Evolutionary conservation across 1,140 invertebrate genomes (phyloP), one percentile per base, ranked within the genome.

Genomic region (Latrodectus geometricus): DNA sequence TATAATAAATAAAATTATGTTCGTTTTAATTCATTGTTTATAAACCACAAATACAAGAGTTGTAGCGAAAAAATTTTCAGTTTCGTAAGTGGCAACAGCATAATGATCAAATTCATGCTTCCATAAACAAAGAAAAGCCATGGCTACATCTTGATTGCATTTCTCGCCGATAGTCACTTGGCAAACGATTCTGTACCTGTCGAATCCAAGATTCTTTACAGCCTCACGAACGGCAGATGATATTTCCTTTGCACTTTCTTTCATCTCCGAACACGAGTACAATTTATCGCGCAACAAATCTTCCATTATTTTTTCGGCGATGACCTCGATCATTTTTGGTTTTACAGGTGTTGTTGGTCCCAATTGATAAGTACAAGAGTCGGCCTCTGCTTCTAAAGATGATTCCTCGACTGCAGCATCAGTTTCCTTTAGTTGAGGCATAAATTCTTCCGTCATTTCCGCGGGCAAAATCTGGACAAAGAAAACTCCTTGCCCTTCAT

Each of bases 61-160:
- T n/a, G 82, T 84, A 0, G 82, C 72, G 68, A 84, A 84, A 35
- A 84, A 76, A 50, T 54, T 9, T 0, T 8, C n/a, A 4, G 49
- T 61, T 20, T 86, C 75, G 21, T 70, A 86, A 0, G n/a, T 86
- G 7, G 75, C 83, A 17, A 72, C 61, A 35, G 54, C 83, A 15
- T 86, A 86, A 11, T 86, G 83, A 61, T 86, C 83, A 49, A 78
- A 86, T 20, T 86, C 83, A 49, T 77, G 83, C 23, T 78, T 86
- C 83, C 83, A 86, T 20, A 86, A 65, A 23, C 75, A 86, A n/a
- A 86, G 35, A 20, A 86, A 86, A 8, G 74, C 52, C 74, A 78
- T 78, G 17, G 56, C 50, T 8, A 86, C 75, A 17, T 77, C 83
- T 50, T 86, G 83, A 11, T 86, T 65, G 17, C 74, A 77, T 1